These are phyloP conservation scores for Exaiptasia diaphana DNA, from an alignment of 64 coral and sea anemone genomes.

Conservation along the genomic window DNA sequence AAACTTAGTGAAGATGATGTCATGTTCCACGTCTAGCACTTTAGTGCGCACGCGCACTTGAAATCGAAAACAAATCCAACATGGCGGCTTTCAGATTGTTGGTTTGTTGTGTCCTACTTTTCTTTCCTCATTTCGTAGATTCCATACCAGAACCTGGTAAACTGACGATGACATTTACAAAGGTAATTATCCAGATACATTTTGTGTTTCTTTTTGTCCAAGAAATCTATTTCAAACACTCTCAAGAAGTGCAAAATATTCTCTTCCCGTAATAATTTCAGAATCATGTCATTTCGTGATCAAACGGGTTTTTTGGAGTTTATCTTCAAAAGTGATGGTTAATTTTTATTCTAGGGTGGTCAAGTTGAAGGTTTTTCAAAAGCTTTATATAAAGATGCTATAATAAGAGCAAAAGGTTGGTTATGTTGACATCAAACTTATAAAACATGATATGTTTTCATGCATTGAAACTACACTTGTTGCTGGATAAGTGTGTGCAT, in stretches of 20 bases:
- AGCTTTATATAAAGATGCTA: slow-evolving; percentile 1
- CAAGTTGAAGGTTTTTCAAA: background rate
- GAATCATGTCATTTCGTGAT: background rate
- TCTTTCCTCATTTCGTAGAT: background rate
- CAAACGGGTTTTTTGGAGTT: background rate
- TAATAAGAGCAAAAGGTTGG: background rate
- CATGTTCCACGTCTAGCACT: slow-evolving; percentile 20
- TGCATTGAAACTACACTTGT: background rate
- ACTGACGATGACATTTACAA: background rate
- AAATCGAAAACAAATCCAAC: slow-evolving; percentile 16
- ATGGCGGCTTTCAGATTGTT: slow-evolving; percentile 40
- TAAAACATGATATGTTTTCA: background rate
- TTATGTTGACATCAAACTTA: background rate
- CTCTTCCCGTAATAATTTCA: background rate
- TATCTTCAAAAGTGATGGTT: background rate
- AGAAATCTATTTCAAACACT: background rate
- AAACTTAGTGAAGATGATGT: background rate
- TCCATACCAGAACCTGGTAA: slow-evolving; percentile 46
- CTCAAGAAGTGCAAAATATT: background rate
- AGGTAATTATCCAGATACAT: background rate
- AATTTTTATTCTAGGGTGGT: background rate
- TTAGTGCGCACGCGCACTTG: background rate
- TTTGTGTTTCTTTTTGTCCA: background rate
- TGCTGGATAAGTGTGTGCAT: background rate
- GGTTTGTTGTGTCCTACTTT: background rate